Conservation (phyloP, 2,797 vertebrate species). For the Eurystomus glaucurus region DNA sequence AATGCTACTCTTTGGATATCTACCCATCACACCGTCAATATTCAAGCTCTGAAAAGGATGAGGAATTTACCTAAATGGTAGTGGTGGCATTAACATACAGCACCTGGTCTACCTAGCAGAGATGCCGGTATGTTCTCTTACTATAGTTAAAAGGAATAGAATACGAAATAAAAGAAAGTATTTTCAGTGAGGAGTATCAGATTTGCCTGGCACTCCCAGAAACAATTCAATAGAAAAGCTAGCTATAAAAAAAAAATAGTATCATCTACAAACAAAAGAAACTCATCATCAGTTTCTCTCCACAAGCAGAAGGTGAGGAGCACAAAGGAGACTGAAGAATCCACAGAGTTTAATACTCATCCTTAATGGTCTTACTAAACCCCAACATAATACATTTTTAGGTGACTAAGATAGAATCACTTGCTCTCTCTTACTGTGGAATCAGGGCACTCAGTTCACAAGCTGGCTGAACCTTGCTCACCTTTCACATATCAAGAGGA, state of each 20-base stretch:
- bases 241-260: neutral
- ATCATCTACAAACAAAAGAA: neutral
- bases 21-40: neutral
- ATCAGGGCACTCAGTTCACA: neutral
- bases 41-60: neutral
- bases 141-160: neutral
- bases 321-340: neutral
- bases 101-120: neutral
- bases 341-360: neutral
- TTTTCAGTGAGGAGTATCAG: neutral
- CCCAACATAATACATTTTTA: neutral
- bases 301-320: neutral
- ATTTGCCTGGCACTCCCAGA: neutral
- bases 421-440: neutral
- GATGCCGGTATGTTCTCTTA: neutral
- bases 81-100: neutral
- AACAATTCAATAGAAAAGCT: neutral
- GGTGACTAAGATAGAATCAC: neutral
- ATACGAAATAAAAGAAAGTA: neutral
- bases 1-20: neutral
- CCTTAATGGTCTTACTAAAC: neutral
- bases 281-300: neutral
- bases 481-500: neutral
- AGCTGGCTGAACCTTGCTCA: neutral
- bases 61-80: neutral